phyloP scores from a whole-genome alignment of 2,797 vertebrate genomes.

The Alca torda region DNA sequence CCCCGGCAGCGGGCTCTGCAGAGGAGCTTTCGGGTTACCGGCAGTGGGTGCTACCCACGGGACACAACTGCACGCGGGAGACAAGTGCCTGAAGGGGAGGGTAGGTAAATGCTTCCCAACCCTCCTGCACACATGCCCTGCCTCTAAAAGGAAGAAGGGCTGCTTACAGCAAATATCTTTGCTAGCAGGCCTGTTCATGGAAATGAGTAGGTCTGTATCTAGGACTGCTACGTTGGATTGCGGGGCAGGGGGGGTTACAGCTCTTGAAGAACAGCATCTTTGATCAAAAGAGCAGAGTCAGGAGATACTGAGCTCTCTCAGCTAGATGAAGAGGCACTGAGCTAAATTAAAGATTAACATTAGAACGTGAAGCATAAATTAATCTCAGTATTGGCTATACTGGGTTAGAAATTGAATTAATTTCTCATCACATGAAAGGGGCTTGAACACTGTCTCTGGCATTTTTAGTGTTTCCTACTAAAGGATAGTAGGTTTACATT shows the following conservation, averaged over 20 bases:
- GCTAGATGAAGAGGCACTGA: not conserved
- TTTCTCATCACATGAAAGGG: not conserved
- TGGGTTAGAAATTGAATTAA: not conserved
- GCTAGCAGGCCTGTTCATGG: not conserved
- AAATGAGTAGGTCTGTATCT: not conserved
- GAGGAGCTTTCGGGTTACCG: not conserved
- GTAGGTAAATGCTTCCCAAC: not conserved
- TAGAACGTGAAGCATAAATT: not conserved
- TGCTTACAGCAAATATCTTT: not conserved
- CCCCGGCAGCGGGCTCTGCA: not conserved
- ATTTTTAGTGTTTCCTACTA: not conserved
- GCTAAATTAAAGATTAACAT: not conserved
- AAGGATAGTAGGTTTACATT: not conserved
- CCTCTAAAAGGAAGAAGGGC: not conserved
- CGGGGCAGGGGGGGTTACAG: accelerated
- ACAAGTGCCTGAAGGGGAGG: not conserved
- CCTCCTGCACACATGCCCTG: not conserved
- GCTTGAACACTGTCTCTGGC: not conserved
- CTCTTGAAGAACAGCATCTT: not conserved
- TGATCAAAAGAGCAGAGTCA: not conserved
- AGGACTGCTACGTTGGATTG: not conserved
- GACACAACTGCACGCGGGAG: not conserved
- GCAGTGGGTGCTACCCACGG: not conserved
- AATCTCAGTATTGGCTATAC: not conserved
- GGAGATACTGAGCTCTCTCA: not conserved